These are phyloP conservation scores for Glaucidium brasilianum DNA, from an alignment of 2,113 vertebrate genomes.

Conservation along the genomic window DNA sequence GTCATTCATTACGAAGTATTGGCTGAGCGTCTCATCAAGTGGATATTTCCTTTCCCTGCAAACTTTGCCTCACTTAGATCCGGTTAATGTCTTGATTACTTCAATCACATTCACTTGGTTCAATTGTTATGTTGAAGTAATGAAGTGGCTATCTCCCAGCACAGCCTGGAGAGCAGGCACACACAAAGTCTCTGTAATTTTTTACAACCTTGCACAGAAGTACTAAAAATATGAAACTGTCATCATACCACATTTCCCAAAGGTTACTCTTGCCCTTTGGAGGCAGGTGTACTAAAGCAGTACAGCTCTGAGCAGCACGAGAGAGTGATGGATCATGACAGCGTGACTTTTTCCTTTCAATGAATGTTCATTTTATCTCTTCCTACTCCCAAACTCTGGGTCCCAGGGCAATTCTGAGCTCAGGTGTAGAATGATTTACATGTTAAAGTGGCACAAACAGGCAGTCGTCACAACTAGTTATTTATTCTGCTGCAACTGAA, in stretches of 20 bases:
- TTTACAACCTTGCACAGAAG: neutral
- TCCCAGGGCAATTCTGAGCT: neutral
- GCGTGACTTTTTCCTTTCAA: neutral
- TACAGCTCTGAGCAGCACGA: neutral
- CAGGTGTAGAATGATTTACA: neutral
- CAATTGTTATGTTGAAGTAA: neutral
- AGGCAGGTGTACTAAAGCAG: neutral
- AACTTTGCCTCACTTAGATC: neutral
- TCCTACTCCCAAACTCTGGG: neutral
- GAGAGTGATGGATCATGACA: neutral
- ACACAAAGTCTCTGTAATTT: neutral
- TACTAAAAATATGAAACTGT: neutral
- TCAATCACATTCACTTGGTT: neutral
- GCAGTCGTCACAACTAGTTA: neutral
- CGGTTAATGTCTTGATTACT: neutral
- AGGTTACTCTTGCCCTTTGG: neutral
- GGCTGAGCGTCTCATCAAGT: neutral
- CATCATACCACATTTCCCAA: neutral
- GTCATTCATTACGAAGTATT: neutral
- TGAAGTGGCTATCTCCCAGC: neutral
- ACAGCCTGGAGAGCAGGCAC: neutral
- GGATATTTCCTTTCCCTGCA: neutral
- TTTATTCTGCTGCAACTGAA: neutral
- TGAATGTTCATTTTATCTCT: slow-evolving; percentile 5
- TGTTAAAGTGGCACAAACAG: neutral